phyloP scores from a whole-genome alignment of 92 coral and sea anemone species.

The Phenganax subtilis region DNA sequence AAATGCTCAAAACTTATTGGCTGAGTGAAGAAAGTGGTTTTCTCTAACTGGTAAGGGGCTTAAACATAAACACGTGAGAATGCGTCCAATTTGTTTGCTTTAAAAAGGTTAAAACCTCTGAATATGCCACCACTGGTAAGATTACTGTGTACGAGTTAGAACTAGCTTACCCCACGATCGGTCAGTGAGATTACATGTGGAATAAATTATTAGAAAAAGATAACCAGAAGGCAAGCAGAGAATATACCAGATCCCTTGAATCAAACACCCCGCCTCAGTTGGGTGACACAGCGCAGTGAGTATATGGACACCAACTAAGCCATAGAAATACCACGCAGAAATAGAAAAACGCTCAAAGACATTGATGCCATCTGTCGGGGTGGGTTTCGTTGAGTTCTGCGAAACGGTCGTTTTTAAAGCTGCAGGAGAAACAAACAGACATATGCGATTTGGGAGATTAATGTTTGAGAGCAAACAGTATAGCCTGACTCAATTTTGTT shows the following conservation, averaged over 20 bases:
- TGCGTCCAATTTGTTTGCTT: too few species aligned
- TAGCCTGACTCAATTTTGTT: too few species aligned
- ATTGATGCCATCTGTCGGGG: not conserved
- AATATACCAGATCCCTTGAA: constrained; percentile 82
- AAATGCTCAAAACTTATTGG: too few species aligned
- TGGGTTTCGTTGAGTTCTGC: not conserved
- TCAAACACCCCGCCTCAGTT: constrained; percentile 62
- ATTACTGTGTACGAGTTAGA: not conserved
- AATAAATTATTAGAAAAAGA: constrained; percentile 72
- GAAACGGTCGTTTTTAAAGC: too few species aligned
- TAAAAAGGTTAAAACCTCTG: not conserved
- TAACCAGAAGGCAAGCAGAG: constrained; percentile 83
- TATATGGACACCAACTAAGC: constrained; percentile 55
- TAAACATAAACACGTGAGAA: too few species aligned
- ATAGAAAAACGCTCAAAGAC: constrained; percentile 36
- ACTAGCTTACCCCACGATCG: constrained; percentile 87
- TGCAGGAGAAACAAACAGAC: not conserved
- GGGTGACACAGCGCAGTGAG: constrained; percentile 73
- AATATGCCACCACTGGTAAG: not conserved
- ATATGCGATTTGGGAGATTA: too few species aligned
- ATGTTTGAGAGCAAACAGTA: too few species aligned
- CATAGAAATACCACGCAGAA: constrained; percentile 63
- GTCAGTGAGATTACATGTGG: constrained; percentile 85
- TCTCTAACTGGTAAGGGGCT: too few species aligned
- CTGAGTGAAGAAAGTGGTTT: too few species aligned